These are phyloP conservation scores for Orthonevra nobilis DNA, from an alignment of 2,888 invertebrate genomes.

Conservation along the genomic window DNA sequence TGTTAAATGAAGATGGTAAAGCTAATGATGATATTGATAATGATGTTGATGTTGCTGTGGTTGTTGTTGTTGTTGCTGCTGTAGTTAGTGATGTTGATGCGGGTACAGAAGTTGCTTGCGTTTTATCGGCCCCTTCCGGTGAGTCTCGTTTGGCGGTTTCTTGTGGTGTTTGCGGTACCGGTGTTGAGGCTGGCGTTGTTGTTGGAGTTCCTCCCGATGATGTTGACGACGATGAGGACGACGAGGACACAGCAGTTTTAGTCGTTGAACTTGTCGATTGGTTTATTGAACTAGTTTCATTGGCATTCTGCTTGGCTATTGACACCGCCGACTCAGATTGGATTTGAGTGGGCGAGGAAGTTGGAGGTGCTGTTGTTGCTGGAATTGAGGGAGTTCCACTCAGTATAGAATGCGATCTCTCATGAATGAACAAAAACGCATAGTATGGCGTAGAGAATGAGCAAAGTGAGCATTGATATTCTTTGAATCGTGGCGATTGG, in stretches of 20 bases:
- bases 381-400: constrained; percentile 72
- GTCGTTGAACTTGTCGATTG: constrained; percentile 47
- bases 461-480: constrained; percentile 94
- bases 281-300: constrained; percentile 39
- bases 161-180: constrained; percentile 73
- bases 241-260: constrained; percentile 55
- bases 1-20: constrained; percentile 34
- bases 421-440: constrained; percentile 95
- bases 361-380: constrained; percentile 49
- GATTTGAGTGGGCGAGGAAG: constrained; percentile 65
- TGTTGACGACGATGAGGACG: constrained; percentile 80
- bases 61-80: constrained; percentile 36
- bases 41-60: constrained; percentile 44
- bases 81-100: constrained; percentile 52
- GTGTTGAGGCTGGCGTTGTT: constrained; percentile 81
- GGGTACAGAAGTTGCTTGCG: constrained; percentile 54
- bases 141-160: constrained; percentile 72
- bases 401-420: constrained; percentile 87
- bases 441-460: constrained; percentile 93
- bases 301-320: constrained; percentile 81
- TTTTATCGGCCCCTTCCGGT: constrained; percentile 56
- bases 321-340: constrained; percentile 78
- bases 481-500: constrained; percentile 82
- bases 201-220: constrained; percentile 79
- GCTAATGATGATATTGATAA: constrained; percentile 52